phyloP scores from a whole-genome alignment of 1,140 invertebrate species.

The Drosophila lini region DNA sequence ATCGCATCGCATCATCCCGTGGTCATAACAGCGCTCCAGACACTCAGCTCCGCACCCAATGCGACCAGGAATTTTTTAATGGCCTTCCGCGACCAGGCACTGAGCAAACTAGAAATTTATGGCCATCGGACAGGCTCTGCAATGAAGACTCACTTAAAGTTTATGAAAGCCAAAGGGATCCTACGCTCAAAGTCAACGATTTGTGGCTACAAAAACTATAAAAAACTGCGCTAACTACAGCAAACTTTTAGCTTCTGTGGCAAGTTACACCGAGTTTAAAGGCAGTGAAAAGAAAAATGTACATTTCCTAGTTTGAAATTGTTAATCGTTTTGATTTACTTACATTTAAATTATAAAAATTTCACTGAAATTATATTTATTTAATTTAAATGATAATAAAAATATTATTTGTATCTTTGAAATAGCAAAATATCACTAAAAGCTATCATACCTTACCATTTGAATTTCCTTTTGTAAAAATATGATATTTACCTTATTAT shows the following conservation, averaged over 20 bases:
- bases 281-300: neutral
- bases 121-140: slow-evolving; percentile 18
- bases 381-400: no score
- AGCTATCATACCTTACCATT: neutral
- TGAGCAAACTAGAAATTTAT: slow-evolving; percentile 56
- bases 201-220: neutral
- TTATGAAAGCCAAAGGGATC: slow-evolving; percentile 45
- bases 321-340: neutral
- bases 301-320: neutral
- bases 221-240: slow-evolving; percentile 11
- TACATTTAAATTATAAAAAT: neutral
- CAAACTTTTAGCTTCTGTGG: slow-evolving; percentile 35
- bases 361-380: rapidly evolving
- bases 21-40: slow-evolving; percentile 59
- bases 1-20: slow-evolving; percentile 48
- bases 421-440: neutral
- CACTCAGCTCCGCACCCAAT: slow-evolving; percentile 41
- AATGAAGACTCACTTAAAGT: slow-evolving; percentile 60
- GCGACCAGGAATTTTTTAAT: slow-evolving; percentile 60
- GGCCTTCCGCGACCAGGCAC: slow-evolving; percentile 33
- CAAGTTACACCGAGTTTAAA: neutral
- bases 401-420: neutral
- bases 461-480: no score
- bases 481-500: rapidly evolving
- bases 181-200: slow-evolving; percentile 29